phyloP scores from a whole-genome alignment of 1,140 invertebrate genomes.

The Bombus breviceps region DNA sequence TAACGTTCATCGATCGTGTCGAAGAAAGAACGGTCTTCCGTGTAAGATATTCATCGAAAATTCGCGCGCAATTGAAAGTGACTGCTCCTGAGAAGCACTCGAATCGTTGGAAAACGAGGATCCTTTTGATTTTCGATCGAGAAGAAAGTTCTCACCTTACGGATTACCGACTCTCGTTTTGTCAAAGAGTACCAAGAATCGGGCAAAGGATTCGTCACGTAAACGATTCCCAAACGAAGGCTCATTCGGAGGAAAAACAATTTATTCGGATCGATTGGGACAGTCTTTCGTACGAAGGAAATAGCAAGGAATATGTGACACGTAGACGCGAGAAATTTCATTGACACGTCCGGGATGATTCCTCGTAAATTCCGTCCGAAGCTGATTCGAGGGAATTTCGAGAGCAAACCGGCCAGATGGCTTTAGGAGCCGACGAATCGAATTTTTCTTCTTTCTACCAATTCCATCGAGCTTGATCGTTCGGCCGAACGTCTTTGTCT shows the following conservation, averaged over 20 bases:
- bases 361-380: constrained; percentile 37
- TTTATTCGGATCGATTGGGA: background rate
- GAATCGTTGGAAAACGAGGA: background rate
- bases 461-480: constrained; percentile 28
- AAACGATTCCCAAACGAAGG: background rate
- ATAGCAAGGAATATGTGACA: background rate
- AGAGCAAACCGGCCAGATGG: background rate
- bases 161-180: background rate
- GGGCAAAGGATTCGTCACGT: background rate
- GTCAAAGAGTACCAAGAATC: too few relatives aligned
- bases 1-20: background rate
- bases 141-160: background rate
- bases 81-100: background rate
- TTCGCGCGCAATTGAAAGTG: background rate
- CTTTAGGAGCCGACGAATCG: constrained; percentile 30
- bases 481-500: constrained; percentile 24
- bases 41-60: background rate
- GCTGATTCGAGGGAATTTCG: constrained; percentile 18
- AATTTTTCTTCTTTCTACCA: constrained; percentile 45
- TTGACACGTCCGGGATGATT: constrained; percentile 19
- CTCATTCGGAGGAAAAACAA: background rate
- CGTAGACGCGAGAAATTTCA: constrained; percentile 17
- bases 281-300: background rate
- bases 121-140: background rate
- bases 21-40: background rate